Base-by-base conservation (phyloP, 2,888 invertebrate genomes). In the Buathra laborator region DNA sequence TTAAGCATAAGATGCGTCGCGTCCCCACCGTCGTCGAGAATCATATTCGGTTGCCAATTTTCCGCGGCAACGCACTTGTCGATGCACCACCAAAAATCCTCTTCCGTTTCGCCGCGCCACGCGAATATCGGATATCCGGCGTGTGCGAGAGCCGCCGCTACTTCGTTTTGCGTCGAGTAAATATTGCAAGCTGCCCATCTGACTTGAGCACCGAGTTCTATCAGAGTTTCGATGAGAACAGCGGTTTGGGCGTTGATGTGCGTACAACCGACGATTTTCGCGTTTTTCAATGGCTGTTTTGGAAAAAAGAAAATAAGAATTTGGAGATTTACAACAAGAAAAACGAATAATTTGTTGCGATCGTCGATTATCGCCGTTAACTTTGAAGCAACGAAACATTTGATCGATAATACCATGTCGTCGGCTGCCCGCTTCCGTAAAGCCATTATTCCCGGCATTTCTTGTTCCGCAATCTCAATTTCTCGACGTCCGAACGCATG, bases 61-160 rank as follows among this genome's bases (percentile, higher is more conserved):
- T 98, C 97, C 0, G 97, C 96, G 89, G 98, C 98, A 2, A 99
- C 97, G 94, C 99, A 99, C 92, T 97, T 97, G 94, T 99, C 99
- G 90, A 99, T 99, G 93, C 99, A 99, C 99, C 99, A 99, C 99
- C 99, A 99, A 94, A 99, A 99, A 91, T 99, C 99, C 92, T 99
- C 99, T 93, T 99, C 99, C 6, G 98, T 98, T 94, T 99, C 99
- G 0, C 99, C 98, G 78, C 99, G 97, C 99, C 99, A 99, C 12
- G 99, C 98, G 94, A 98, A 99, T 86, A 99, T 96, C 1, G 99
- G 96, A 93, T 96, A 97, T 12, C 97, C 97, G 66, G 97, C 97
- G 94, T 99, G 97, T 0, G 99, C 99, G 86, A 99, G 94, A 0
- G 99, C 99, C 0, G 99, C 99, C 0, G 99, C 99, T 0, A 99